Evolutionary conservation across 2,113 vertebrate genomes (phyloP).

Genomic region (Phalacrocorax carbo): DNA sequence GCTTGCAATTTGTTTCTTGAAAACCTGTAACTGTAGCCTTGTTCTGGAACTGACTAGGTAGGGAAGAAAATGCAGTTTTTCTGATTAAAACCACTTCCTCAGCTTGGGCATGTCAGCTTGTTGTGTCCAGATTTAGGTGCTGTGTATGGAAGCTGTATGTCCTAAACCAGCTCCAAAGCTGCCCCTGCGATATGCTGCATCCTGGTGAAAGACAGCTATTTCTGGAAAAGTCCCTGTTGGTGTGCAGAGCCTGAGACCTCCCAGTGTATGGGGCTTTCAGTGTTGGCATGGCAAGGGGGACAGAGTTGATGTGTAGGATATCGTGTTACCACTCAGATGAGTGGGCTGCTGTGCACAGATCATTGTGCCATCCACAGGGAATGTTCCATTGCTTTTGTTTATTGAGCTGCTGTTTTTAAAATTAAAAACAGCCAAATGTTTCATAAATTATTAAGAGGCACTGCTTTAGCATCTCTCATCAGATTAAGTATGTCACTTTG

Average conservation of each 20-base stretch:
- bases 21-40: background rate
- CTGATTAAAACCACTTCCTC: background rate
- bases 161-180: background rate
- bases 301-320: background rate
- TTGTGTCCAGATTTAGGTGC: background rate
- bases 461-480: constrained; percentile 24
- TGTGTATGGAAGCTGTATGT: background rate
- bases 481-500: constrained; percentile 41
- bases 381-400: background rate
- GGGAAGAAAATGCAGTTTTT: background rate
- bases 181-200: background rate
- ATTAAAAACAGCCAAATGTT: constrained; percentile 44
- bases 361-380: background rate
- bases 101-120: background rate
- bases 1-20: background rate
- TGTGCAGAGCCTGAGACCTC: background rate
- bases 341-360: background rate
- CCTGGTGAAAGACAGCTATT: background rate
- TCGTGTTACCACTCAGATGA: background rate
- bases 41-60: background rate
- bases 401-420: constrained; percentile 37
- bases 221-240: background rate
- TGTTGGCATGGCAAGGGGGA: background rate
- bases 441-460: constrained; percentile 50
- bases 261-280: background rate